Conservation (phyloP, 2,888 invertebrate species). For the Fabriciana adippe region DNA sequence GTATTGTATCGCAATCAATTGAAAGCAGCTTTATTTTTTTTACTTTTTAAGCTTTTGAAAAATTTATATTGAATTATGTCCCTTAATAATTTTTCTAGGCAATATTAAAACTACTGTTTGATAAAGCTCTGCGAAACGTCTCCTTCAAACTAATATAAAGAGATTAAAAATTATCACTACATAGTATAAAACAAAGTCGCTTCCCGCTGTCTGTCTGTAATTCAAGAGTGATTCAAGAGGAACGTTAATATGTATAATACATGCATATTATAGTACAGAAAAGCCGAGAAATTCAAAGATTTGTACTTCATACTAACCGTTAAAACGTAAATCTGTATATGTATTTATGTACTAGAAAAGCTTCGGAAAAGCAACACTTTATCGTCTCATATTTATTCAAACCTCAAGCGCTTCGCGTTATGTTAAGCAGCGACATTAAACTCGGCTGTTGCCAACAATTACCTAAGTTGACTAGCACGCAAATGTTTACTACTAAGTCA, state of each 20-base stretch:
- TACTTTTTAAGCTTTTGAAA: conserved; percentile 10
- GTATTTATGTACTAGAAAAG: neutral
- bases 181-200: too few species aligned
- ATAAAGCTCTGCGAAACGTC: too few species aligned
- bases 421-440: conserved; percentile 30
- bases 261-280: too few species aligned
- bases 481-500: conserved; percentile 44
- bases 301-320: too few species aligned
- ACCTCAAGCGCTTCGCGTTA: conserved; percentile 25
- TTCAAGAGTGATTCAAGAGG: too few species aligned
- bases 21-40: conserved; percentile 27
- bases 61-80: conserved; percentile 4
- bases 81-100: neutral
- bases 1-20: conserved; percentile 32
- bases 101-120: too few species aligned
- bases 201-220: too few species aligned
- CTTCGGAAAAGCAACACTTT: conserved; percentile 6
- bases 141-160: too few species aligned
- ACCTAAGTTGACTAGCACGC: conserved; percentile 42
- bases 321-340: too few species aligned
- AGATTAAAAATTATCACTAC: too few species aligned
- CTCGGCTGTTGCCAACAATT: conserved; percentile 36
- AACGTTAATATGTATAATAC: too few species aligned
- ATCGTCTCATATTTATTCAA: conserved; percentile 18
- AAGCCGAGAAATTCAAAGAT: too few species aligned